Evolutionary conservation across 1,140 invertebrate species (phyloP).

Genomic region (Littorina saxatilis): DNA sequence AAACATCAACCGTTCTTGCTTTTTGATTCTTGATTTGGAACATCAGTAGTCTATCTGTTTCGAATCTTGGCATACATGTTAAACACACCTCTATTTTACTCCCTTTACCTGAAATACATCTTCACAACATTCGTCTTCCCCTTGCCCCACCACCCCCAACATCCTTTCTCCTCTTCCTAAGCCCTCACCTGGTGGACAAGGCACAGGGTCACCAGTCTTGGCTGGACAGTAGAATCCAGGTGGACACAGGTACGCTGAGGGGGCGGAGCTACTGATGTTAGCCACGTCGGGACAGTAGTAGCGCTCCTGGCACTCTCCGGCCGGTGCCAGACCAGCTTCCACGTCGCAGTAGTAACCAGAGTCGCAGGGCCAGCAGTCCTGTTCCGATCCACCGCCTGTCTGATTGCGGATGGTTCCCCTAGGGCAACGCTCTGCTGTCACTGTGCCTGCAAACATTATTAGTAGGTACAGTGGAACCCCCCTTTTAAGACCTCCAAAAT

Average conservation of each 20-base stretch:
- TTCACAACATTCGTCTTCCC: too few species aligned
- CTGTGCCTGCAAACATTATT: conserved; percentile 58
- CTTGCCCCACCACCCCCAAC: too few species aligned
- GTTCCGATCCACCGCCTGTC: conserved; percentile 47
- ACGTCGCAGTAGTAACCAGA: conserved; percentile 66
- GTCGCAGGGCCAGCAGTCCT: conserved; percentile 65
- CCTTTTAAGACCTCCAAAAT: too few species aligned
- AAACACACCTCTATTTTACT: too few species aligned
- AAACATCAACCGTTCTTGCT: too few species aligned
- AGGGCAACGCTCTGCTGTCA: conserved; percentile 56
- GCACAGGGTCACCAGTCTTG: conserved; percentile 55
- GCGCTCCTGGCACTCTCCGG: conserved; percentile 60
- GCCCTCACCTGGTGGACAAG: conserved; percentile 60
- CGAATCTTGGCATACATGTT: too few species aligned
- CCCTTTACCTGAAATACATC: too few species aligned
- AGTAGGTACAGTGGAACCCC: too few species aligned
- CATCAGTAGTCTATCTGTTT: too few species aligned
- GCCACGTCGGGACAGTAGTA: conserved; percentile 69
- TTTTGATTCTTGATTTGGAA: too few species aligned
- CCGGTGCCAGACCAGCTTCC: conserved; percentile 47
- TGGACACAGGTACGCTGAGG: conserved; percentile 62
- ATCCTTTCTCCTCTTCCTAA: too few species aligned
- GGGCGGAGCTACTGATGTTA: conserved; percentile 56
- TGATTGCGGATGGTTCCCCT: conserved; percentile 62
- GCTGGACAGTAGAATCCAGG: conserved; percentile 64